Evolutionary conservation across 2,797 vertebrate species (phyloP).

Genomic region (Myotis planiceps): DNA sequence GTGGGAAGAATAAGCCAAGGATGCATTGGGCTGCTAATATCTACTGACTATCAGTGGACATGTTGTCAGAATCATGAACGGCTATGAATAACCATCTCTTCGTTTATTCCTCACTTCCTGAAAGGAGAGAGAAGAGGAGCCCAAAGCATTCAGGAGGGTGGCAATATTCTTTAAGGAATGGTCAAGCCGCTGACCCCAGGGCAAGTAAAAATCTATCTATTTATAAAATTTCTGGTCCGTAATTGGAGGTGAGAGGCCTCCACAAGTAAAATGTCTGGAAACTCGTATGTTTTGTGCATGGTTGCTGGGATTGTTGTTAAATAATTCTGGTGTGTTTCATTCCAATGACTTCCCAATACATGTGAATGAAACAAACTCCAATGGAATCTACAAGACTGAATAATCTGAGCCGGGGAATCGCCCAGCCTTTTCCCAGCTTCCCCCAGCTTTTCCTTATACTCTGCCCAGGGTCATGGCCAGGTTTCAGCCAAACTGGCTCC

Average conservation of each 20-base stretch:
- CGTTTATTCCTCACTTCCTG: background rate
- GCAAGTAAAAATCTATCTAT: background rate
- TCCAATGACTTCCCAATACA: background rate
- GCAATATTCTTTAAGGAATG: background rate
- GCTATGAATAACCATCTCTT: background rate
- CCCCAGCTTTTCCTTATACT: background rate
- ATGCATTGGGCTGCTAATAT: background rate
- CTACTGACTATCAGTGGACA: no score
- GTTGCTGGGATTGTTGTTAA: background rate
- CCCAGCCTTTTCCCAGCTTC: background rate
- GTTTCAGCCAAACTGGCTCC: background rate
- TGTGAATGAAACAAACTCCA: background rate
- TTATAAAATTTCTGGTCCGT: background rate
- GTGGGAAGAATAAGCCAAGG: background rate
- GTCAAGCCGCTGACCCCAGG: background rate
- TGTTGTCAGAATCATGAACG: background rate
- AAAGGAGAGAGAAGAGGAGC: background rate
- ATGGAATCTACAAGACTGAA: background rate
- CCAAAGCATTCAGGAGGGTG: background rate
- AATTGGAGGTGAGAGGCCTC: background rate
- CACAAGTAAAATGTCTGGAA: background rate
- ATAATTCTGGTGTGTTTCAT: background rate
- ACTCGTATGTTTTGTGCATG: background rate
- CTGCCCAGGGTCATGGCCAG: background rate
- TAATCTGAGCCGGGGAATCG: background rate